Percentiles rank a stretch among this genome's conserved stretches.
Evolutionary conservation across 2,797 vertebrate genomes (phyloP).

Genomic region (Hirundo rustica): DNA sequence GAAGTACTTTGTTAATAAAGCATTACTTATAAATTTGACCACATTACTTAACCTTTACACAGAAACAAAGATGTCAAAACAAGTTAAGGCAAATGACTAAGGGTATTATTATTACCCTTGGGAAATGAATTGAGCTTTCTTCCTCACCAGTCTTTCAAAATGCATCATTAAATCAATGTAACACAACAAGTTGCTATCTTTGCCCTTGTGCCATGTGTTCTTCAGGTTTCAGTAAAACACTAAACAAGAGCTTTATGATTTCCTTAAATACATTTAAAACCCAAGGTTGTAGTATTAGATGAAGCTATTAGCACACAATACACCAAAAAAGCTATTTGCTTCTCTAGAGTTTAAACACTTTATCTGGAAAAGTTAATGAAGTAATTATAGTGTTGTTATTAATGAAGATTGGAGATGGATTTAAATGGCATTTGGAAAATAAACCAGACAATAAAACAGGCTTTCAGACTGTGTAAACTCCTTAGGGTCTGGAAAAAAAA

Average conservation of each 20-base stretch:
- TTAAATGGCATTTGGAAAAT: constrained; percentile 33
- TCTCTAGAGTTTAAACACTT: not conserved
- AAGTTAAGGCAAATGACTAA: constrained; percentile 13
- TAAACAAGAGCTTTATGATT: constrained; percentile 64
- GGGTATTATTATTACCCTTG: constrained; percentile 33
- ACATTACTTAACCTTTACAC: constrained; percentile 47
- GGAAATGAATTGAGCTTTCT: constrained; percentile 36
- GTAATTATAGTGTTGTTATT: constrained; percentile 41
- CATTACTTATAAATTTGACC: constrained; percentile 58
- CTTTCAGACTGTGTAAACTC: constrained; percentile 4
- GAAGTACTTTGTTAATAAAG: constrained; percentile 44
- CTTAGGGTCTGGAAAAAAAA: not conserved
- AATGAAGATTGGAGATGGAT: constrained; percentile 38
- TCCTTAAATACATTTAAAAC: constrained; percentile 37
- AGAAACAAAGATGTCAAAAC: constrained; percentile 52
- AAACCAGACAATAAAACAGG: constrained; percentile 14
- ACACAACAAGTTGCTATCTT: constrained; percentile 17
- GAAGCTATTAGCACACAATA: constrained; percentile 5
- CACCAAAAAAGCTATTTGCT: constrained; percentile 19
- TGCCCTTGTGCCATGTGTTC: not conserved
- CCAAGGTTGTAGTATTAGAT: not conserved
- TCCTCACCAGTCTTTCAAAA: not conserved
- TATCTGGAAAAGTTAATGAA: constrained; percentile 50
- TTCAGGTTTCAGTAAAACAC: constrained; percentile 50
- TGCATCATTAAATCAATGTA: constrained; percentile 8